Percentiles rank a stretch among this genome's conserved stretches.
Evolutionary conservation across 2,113 vertebrate species (phyloP).

Genomic region (Phycodurus eques): DNA sequence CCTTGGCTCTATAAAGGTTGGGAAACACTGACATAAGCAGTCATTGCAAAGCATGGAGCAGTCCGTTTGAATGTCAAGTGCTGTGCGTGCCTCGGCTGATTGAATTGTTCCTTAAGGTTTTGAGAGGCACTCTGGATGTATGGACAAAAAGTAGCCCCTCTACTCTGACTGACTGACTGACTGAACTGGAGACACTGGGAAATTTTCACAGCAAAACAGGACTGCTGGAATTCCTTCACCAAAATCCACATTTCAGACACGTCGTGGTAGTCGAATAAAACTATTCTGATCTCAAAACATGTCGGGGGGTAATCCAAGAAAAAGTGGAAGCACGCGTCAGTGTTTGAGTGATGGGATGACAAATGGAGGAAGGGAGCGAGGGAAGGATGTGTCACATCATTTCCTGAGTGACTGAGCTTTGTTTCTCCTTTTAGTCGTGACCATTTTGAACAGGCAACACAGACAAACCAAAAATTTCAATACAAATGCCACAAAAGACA

Average conservation of each 20-base stretch:
- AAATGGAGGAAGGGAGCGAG: neutral
- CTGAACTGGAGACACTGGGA: too few species aligned
- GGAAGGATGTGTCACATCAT: slow-evolving; percentile 45
- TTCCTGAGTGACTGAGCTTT: slow-evolving; percentile 22
- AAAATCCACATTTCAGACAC: too few species aligned
- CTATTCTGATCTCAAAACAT: neutral
- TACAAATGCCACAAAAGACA: neutral
- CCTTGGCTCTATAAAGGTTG: too few species aligned
- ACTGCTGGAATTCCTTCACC: too few species aligned
- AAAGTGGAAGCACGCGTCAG: neutral
- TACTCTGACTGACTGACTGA: too few species aligned
- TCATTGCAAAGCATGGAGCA: too few species aligned
- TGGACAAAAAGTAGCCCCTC: too few species aligned
- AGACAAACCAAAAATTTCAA: neutral
- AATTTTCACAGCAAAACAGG: neutral
- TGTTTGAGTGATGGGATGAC: slow-evolving; percentile 9
- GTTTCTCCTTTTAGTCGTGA: slow-evolving; percentile 12
- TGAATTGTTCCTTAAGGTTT: neutral
- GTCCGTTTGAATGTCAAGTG: too few species aligned
- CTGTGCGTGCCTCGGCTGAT: neutral
- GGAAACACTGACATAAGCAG: too few species aligned
- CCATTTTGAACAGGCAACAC: neutral
- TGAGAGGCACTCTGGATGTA: too few species aligned
- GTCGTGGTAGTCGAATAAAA: neutral
- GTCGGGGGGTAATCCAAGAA: neutral